Conservation (phyloP, 2,113 vertebrate genomes). For the Rhea americana region DNA sequence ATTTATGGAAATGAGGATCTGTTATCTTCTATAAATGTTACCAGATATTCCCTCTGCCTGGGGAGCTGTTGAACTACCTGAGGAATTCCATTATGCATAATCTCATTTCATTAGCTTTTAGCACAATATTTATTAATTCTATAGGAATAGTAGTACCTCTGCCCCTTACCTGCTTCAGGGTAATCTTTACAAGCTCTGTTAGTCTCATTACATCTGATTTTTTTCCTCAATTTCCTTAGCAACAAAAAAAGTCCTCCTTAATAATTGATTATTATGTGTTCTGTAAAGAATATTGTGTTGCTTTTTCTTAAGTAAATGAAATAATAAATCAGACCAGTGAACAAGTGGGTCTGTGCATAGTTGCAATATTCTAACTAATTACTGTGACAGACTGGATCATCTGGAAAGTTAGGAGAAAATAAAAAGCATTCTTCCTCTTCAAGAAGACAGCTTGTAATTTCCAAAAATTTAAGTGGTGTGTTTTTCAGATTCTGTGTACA, state of each 20-base stretch:
- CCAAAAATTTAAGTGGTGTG: neutral
- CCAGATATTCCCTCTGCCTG: neutral
- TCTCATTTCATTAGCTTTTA: slow-evolving; percentile 33
- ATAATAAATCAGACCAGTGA: slow-evolving; percentile 42
- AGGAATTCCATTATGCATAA: neutral
- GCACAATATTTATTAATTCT: slow-evolving; percentile 35
- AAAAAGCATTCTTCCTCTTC: neutral
- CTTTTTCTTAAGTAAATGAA: slow-evolving; percentile 11
- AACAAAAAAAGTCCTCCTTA: neutral
- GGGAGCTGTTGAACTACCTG: slow-evolving; percentile 25
- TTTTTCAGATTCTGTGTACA: neutral
- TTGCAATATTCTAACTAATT: slow-evolving; percentile 22
- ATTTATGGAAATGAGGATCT: slow-evolving; percentile 41
- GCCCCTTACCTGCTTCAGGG: neutral
- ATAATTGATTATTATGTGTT: neutral
- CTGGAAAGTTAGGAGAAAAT: slow-evolving; percentile 6
- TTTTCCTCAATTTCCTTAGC: neutral
- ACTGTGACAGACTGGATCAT: slow-evolving; percentile 35
- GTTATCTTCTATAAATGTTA: slow-evolving; percentile 17
- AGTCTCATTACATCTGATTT: neutral
- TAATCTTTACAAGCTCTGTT: neutral
- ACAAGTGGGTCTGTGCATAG: slow-evolving; percentile 34
- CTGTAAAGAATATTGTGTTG: neutral
- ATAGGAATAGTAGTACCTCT: neutral
- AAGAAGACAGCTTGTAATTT: neutral